A percentile compares a stretch with the other conserved stretches of the same genome.
Evolutionary conservation across 2,797 vertebrate genomes (phyloP).

Genomic region (Myotis myotis): DNA sequence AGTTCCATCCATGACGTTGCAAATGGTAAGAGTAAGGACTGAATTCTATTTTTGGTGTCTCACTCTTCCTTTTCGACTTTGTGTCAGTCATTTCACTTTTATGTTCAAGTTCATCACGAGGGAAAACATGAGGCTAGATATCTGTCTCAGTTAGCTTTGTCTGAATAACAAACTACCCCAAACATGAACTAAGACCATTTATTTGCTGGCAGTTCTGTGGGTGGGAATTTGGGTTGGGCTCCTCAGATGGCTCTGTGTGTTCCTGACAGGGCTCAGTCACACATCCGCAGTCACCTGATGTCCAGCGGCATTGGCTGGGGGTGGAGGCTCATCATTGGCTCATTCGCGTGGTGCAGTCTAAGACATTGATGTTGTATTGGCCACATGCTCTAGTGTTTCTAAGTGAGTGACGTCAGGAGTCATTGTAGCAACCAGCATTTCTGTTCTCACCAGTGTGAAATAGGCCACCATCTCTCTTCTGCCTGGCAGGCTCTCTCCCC

Average conservation of each 20-base stretch:
- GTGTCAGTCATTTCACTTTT: background rate
- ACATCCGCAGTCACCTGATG: too few relatives aligned
- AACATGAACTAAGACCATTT: fast-evolving
- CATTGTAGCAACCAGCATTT: background rate
- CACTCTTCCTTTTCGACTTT: too few relatives aligned
- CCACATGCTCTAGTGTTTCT: background rate
- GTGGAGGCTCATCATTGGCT: background rate
- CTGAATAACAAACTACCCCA: background rate
- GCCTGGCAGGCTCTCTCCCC: background rate
- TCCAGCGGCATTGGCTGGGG: background rate
- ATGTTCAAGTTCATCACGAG: background rate
- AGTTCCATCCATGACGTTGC: too few relatives aligned
- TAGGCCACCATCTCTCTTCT: background rate
- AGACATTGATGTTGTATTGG: background rate
- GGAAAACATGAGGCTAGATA: background rate
- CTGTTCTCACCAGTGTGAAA: slow-evolving; percentile 33
- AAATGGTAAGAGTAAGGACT: too few relatives aligned
- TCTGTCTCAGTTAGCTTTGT: background rate
- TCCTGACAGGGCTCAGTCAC: too few relatives aligned
- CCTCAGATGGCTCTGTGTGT: fast-evolving
- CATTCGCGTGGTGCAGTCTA: fast-evolving
- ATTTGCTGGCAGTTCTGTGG: background rate
- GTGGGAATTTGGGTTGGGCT: background rate
- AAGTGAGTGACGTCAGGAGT: background rate
- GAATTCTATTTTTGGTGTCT: background rate